phyloP scores from a whole-genome alignment of 2,113 vertebrate genomes.

The Lota lota region DNA sequence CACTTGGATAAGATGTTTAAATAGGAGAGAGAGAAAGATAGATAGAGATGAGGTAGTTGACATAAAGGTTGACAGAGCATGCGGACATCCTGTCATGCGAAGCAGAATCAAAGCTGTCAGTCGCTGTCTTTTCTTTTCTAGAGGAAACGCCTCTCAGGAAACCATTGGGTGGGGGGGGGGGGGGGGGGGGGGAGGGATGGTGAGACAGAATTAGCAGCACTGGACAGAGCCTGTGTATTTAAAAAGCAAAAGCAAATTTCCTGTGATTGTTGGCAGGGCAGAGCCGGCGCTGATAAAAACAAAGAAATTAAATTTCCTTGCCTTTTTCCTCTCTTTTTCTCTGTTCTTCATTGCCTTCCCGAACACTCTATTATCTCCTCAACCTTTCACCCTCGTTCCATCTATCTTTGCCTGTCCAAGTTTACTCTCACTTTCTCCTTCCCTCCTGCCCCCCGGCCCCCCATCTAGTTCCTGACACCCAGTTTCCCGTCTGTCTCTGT shows the following conservation, averaged over 20 bases:
- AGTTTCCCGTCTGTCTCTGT: constrained; percentile 47
- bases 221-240: constrained; percentile 44
- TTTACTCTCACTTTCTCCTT: constrained; percentile 24
- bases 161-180: constrained; percentile 40
- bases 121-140: constrained; percentile 42
- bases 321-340: constrained; percentile 35
- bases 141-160: constrained; percentile 70
- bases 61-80: constrained; percentile 19
- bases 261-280: constrained; percentile 70
- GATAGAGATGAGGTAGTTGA: constrained; percentile 23
- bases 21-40: constrained; percentile 7
- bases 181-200: constrained; percentile 22
- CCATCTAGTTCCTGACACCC: constrained; percentile 38
- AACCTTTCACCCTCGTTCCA: constrained; percentile 33
- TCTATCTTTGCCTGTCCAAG: constrained; percentile 33
- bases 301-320: constrained; percentile 42
- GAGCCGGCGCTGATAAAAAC: constrained; percentile 57
- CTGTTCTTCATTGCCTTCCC: constrained; percentile 24
- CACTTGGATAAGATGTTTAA: too few species aligned
- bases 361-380: constrained; percentile 23
- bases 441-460: constrained; percentile 67
- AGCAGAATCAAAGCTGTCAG: constrained; percentile 29
- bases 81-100: constrained; percentile 64
- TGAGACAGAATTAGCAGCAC: constrained; percentile 69
- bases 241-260: constrained; percentile 63